Percentiles rank a stretch among this genome's conserved stretches.
These are phyloP conservation scores for Cantharis flavilabris DNA, from an alignment of 2,888 invertebrate genomes.

Conservation along the genomic window DNA sequence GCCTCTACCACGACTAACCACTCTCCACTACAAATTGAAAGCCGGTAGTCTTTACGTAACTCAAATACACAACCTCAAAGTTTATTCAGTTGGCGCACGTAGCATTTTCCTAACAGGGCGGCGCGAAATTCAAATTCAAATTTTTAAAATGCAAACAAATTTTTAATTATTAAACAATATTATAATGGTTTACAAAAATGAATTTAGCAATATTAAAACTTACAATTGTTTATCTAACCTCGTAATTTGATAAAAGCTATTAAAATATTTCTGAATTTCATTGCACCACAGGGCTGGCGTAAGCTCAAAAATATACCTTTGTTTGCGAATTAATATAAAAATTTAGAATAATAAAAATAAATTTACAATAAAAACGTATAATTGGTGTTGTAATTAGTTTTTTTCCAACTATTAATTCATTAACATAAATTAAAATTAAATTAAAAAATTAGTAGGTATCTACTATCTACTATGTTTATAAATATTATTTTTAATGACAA, in stretches of 20 bases:
- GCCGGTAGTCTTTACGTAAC: slow-evolving; percentile 36
- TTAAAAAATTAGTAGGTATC: too few species aligned
- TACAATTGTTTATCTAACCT: background rate
- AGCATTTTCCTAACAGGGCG: slow-evolving; percentile 25
- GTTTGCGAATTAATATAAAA: background rate
- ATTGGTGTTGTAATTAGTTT: too few species aligned
- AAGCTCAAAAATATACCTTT: background rate
- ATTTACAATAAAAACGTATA: background rate
- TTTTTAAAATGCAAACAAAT: background rate
- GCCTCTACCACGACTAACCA: slow-evolving; percentile 23
- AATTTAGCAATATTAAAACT: background rate
- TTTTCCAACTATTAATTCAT: too few species aligned
- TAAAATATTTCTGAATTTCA: too few species aligned
- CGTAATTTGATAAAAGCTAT: too few species aligned
- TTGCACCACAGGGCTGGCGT: too few species aligned
- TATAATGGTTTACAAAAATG: background rate
- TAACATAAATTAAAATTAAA: too few species aligned
- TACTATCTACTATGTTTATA: too few species aligned
- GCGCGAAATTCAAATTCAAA: slow-evolving; percentile 16
- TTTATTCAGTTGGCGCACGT: slow-evolving; percentile 33
- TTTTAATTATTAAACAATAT: background rate
- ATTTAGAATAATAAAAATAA: background rate
- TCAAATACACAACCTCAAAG: slow-evolving; percentile 32
- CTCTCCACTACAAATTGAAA: slow-evolving; percentile 21
- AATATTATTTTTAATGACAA: too few species aligned